These are phyloP conservation scores for Myopa testacea DNA, from an alignment of 2,888 invertebrate species.

Conservation along the genomic window DNA sequence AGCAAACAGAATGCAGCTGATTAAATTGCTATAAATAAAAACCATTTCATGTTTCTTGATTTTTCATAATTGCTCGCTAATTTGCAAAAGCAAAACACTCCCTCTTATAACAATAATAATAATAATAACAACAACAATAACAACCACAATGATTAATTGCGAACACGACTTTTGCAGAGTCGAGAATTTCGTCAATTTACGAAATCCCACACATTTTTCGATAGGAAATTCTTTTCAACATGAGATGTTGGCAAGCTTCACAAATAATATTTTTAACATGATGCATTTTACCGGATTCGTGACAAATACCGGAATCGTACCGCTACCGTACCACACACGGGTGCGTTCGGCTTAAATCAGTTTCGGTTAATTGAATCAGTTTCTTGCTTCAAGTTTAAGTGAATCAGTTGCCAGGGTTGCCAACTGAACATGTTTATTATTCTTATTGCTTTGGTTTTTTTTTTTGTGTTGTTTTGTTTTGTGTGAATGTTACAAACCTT, in stretches of 20 bases:
- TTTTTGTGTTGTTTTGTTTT: too few species aligned
- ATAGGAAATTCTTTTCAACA: slow-evolving; percentile 2
- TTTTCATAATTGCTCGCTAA: slow-evolving; percentile 1
- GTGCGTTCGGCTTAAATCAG: too few species aligned
- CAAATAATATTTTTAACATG: too few species aligned
- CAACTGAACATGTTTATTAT: too few species aligned
- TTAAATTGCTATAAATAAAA: not conserved
- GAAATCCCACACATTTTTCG: slow-evolving; percentile 2
- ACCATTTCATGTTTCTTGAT: not conserved
- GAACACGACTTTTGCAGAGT: slow-evolving; percentile 1
- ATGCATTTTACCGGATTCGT: too few species aligned
- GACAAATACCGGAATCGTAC: too few species aligned
- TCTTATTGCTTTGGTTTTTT: too few species aligned
- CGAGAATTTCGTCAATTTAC: slow-evolving; percentile 5
- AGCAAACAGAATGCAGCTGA: not conserved
- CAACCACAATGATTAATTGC: not conserved
- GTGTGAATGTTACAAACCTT: too few species aligned
- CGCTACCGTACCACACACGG: too few species aligned
- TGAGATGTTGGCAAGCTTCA: not conserved
- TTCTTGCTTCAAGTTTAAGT: too few species aligned
- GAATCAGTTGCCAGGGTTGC: too few species aligned
- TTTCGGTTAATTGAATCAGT: too few species aligned
- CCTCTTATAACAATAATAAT: slow-evolving; percentile 17
- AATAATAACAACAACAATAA: slow-evolving; percentile 4
- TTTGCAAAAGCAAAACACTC: not conserved